Conservation (phyloP, 2,113 vertebrate species). For the Callocephalon fimbriatum region DNA sequence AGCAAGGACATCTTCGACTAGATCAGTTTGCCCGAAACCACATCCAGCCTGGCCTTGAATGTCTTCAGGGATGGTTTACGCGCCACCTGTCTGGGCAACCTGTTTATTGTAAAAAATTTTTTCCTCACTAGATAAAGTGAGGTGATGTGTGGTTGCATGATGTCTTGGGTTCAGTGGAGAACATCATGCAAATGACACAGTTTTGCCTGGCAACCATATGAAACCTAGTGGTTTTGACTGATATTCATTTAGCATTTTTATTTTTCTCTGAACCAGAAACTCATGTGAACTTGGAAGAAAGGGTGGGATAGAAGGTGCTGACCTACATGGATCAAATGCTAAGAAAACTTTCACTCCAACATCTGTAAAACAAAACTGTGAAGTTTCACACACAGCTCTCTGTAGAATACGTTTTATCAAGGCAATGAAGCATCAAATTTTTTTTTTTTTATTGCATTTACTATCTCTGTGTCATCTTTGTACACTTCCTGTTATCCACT, state of each 20-base stretch:
- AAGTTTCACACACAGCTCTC: not conserved
- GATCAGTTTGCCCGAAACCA: too few relatives aligned
- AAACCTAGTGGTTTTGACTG: not conserved
- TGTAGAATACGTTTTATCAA: not conserved
- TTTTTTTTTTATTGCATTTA: not conserved
- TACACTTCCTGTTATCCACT: not conserved
- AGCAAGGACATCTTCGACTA: too few relatives aligned
- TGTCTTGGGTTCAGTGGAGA: not conserved
- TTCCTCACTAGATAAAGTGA: not conserved
- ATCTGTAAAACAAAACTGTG: not conserved
- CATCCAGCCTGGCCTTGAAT: too few relatives aligned
- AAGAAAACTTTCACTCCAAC: not conserved
- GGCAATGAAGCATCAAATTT: not conserved
- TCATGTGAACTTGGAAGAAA: not conserved
- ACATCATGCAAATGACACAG: not conserved
- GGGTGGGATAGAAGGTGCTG: not conserved
- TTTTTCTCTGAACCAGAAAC: not conserved
- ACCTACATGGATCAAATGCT: not conserved
- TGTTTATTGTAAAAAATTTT: too few relatives aligned
- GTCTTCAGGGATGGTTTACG: too few relatives aligned
- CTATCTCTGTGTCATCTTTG: not conserved
- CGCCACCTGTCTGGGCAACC: too few relatives aligned
- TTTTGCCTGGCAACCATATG: not conserved
- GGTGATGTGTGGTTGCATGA: not conserved
- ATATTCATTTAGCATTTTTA: not conserved